Conservation (phyloP, 2,797 vertebrate species). For the Neopelma chrysocephalum region DNA sequence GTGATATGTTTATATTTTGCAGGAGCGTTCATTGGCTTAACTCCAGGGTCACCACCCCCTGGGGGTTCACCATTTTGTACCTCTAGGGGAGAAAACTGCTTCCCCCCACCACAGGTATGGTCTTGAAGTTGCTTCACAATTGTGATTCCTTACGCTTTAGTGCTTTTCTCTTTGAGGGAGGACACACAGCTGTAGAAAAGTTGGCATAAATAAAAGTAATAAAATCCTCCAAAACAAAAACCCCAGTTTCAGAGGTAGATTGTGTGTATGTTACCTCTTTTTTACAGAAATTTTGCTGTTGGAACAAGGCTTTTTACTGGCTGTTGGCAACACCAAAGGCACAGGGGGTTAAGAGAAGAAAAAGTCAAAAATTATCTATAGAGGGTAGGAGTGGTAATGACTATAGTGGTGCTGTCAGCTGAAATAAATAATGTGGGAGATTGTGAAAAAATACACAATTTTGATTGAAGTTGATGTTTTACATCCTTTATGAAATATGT, state of each 20-base stretch:
- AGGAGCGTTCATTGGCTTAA: too few relatives aligned
- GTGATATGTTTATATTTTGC: too few relatives aligned
- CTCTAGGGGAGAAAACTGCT: too few relatives aligned
- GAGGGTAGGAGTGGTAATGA: neutral
- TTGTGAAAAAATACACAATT: neutral
- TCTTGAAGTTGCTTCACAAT: neutral
- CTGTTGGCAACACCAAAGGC: neutral
- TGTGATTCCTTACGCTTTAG: neutral
- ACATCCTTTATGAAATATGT: neutral
- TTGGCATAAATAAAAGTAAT: neutral
- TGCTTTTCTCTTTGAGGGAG: neutral
- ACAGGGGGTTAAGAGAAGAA: neutral
- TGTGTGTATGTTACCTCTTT: fast-evolving
- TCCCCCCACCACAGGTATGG: too few relatives aligned
- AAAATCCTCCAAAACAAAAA: neutral
- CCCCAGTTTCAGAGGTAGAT: fast-evolving
- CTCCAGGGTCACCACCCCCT: too few relatives aligned
- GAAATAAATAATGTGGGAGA: neutral
- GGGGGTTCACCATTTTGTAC: too few relatives aligned
- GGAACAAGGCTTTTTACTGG: neutral
- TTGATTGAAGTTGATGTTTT: neutral
- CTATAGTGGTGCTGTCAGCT: neutral
- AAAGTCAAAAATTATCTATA: neutral
- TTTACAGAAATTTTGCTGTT: neutral
- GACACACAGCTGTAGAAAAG: neutral